Evolutionary conservation across 2,113 vertebrate species (phyloP).

Genomic region (Sciurus niger): DNA sequence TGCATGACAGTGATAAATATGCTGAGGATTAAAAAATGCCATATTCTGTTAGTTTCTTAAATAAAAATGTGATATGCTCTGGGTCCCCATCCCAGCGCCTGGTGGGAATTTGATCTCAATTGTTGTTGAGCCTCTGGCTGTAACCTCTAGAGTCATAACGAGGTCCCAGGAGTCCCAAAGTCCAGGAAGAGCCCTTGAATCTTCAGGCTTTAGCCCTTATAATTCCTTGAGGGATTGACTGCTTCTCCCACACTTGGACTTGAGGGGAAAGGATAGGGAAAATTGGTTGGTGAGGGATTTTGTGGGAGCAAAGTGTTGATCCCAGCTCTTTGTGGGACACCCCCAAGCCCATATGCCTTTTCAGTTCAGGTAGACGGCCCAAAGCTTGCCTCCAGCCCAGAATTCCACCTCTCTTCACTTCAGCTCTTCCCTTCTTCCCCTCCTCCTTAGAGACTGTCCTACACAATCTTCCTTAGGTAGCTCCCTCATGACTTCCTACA

Average conservation of each 20-base stretch:
- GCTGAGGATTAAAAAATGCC: neutral
- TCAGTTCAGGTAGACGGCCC: neutral
- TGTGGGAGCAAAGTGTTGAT: neutral
- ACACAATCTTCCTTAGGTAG: neutral
- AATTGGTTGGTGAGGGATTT: neutral
- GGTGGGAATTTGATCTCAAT: neutral
- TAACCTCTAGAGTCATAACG: neutral
- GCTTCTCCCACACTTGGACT: neutral
- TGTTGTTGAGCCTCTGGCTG: too few species aligned
- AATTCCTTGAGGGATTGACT: neutral
- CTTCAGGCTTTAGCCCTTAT: neutral
- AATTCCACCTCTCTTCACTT: neutral
- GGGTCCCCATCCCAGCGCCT: neutral
- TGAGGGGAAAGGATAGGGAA: neutral
- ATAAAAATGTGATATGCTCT: neutral
- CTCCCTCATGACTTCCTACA: neutral
- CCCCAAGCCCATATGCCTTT: neutral
- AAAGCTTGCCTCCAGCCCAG: neutral
- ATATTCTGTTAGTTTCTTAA: constrained; percentile 23
- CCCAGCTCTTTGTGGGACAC: neutral
- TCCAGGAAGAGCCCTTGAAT: neutral
- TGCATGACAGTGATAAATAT: neutral
- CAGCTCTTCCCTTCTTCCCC: neutral
- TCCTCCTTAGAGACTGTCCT: neutral
- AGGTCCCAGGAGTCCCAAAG: neutral